Percentiles rank a stretch among this genome's conserved stretches.
Evolutionary conservation across 2,113 vertebrate genomes (phyloP).

Genomic region (Leptobrachium ailaonicum): DNA sequence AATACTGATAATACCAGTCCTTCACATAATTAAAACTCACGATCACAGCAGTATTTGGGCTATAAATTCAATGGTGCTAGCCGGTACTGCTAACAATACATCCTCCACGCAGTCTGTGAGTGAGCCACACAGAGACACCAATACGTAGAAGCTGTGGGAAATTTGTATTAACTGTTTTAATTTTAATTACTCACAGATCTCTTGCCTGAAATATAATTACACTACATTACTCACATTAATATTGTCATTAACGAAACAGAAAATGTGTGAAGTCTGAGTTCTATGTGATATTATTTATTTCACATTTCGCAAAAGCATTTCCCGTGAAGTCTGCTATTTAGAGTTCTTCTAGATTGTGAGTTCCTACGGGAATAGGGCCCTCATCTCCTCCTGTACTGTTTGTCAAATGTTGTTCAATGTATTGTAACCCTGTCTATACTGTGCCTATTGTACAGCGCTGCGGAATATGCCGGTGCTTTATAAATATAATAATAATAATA

Average conservation of each 20-base stretch:
- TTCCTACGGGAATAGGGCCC: too few species aligned
- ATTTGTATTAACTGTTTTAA: slow-evolving; percentile 1
- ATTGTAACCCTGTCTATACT: too few species aligned
- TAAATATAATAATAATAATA: too few species aligned
- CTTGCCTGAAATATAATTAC: neutral
- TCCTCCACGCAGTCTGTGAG: neutral
- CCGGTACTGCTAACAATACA: neutral
- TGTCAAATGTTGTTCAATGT: too few species aligned
- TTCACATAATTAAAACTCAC: slow-evolving; percentile 29
- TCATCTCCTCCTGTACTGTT: too few species aligned
- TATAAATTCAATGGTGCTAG: neutral
- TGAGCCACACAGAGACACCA: slow-evolving; percentile 1
- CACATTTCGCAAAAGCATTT: too few species aligned
- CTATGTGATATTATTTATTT: neutral
- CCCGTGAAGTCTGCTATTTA: too few species aligned
- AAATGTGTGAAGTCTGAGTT: neutral
- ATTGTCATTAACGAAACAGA: neutral
- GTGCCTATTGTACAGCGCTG: too few species aligned
- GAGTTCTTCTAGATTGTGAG: too few species aligned
- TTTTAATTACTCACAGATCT: slow-evolving; percentile 8
- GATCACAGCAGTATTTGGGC: neutral
- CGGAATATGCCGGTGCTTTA: too few species aligned
- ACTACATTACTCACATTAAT: neutral
- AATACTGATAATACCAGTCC: neutral
- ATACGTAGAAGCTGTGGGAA: neutral